Base-by-base conservation (phyloP, 2,113 vertebrate genomes). In the Monarcha castaneiventris region DNA sequence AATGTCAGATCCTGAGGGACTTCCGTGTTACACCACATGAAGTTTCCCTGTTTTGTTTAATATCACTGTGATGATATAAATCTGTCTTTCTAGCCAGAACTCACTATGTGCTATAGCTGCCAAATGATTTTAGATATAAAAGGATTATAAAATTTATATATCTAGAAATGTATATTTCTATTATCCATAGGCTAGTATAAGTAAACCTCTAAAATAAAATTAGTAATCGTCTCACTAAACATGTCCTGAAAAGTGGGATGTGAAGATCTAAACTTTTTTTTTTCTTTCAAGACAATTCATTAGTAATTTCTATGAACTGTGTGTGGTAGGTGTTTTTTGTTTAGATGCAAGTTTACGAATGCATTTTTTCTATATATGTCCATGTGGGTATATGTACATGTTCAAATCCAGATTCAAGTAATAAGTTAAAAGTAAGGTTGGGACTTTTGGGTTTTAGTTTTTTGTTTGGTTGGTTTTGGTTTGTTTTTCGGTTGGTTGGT, bases 321-420 rank as follows among this genome's bases (percentile, higher is more conserved):
- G 27, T 87, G 32, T 80, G 19, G 11, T 46, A 46, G 18, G 29
- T 59, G 3, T 8, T 44, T 89, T 43, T 76, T 87, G 15, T 94
- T 75, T 32, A 91, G 18, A 16, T 55, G 15, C 3, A 16, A 68
- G 21, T 89, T 87, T 81, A n/a, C 16, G 77, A 69, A 54, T 49
- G 39, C 5, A 10, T 54, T 77, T 81, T 62, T 9, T 66, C 23
- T 56, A 32, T 88, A 5, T n/a, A 33, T 64, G 22, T 89, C 22
- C 44, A 0, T 41, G 9, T 82, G 14, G 3, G 7, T 84, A 11
- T 82, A 43, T 48, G n/a, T 56, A 27, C 1, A 0, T 59, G 61
- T 32, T 54, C 39, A 68, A 84, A 55, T 39, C 30, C 19, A 72
- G 8, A 56, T 76, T 92, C 29, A 69, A 87, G 13, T 41, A 63